Evolutionary conservation across 1,140 invertebrate genomes (phyloP), one percentile per base, ranked within the genome.

Genomic region (Pissodes strobi): DNA sequence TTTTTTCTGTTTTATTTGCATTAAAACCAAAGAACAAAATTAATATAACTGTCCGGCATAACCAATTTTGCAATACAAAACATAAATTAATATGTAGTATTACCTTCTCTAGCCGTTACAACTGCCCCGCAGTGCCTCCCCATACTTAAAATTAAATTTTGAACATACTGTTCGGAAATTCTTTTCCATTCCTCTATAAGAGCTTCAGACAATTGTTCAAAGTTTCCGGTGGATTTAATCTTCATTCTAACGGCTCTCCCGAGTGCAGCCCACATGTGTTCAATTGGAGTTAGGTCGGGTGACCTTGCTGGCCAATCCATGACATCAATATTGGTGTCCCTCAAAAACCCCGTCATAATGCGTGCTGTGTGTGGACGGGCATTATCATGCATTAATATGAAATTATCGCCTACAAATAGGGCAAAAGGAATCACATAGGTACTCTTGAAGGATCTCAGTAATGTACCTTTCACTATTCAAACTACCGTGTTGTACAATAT

Each of bases 121-220:
- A 34, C 30, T 34, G n/a, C 30, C 30, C 30, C n/a, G 30, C 30
- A 34, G n/a, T 34, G 30, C 30, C 30, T 34, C n/a, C n/a, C 6
- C 30, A 34, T 34, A n/a, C 30, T n/a, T 34, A 34, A 8, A 34
- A 34, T 34, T 34, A 34, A n/a, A 34, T 34, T 41, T 17, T 41
- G 39, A 17, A 41, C 39, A 41, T 41, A 13, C 39, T 41, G 39
- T 41, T 41, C 39, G 13, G 15, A 41, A 41, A 41, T 41, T n/a
- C 39, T 13, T 5, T 41, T 41, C 39, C 15, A 41, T 41, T 41
- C 39, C 13, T n/a, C n/a, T n/a, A n/a, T n/a, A n/a, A n/a, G n/a
- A n/a, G n/a, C n/a, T n/a, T n/a, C n/a, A n/a, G n/a, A n/a, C n/a
- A n/a, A n/a, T n/a, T n/a, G n/a, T n/a, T n/a, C n/a, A 41, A 5